phyloP scores from a whole-genome alignment of 2,113 vertebrate species.

The Tympanuchus pallidicinctus region DNA sequence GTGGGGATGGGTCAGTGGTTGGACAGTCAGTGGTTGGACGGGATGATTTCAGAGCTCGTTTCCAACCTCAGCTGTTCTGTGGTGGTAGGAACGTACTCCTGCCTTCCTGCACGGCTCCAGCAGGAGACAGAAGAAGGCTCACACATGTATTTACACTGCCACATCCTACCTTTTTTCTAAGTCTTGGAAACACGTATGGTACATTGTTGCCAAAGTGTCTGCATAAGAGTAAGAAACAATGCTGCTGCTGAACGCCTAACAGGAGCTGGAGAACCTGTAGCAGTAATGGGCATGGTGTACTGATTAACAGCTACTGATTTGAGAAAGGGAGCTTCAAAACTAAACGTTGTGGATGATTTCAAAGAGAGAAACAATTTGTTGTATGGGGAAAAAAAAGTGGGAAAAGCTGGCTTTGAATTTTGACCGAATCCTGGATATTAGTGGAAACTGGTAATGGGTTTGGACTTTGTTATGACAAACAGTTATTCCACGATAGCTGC shows the following conservation, averaged over 20 bases:
- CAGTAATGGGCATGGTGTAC: neutral
- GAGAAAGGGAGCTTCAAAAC: neutral
- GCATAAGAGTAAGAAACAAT: neutral
- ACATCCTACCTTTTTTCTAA: neutral
- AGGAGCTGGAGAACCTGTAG: neutral
- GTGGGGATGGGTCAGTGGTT: too few relatives aligned
- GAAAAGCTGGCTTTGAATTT: neutral
- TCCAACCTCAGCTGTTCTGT: too few relatives aligned
- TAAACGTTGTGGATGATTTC: neutral
- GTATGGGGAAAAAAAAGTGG: accelerated
- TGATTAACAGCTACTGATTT: neutral
- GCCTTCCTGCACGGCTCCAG: neutral
- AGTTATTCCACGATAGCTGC: neutral
- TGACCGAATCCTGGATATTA: accelerated
- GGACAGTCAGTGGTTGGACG: too few relatives aligned
- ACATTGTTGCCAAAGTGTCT: neutral
- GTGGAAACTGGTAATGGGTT: neutral
- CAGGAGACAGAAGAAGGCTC: neutral
- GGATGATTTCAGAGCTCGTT: too few relatives aligned
- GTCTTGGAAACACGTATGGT: neutral
- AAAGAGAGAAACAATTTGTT: neutral
- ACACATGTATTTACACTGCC: neutral
- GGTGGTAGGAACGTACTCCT: neutral
- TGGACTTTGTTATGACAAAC: neutral
- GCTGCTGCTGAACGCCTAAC: neutral